These are phyloP conservation scores for Magallana ariakensis DNA, from an alignment of 1,140 invertebrate genomes.

Conservation along the genomic window DNA sequence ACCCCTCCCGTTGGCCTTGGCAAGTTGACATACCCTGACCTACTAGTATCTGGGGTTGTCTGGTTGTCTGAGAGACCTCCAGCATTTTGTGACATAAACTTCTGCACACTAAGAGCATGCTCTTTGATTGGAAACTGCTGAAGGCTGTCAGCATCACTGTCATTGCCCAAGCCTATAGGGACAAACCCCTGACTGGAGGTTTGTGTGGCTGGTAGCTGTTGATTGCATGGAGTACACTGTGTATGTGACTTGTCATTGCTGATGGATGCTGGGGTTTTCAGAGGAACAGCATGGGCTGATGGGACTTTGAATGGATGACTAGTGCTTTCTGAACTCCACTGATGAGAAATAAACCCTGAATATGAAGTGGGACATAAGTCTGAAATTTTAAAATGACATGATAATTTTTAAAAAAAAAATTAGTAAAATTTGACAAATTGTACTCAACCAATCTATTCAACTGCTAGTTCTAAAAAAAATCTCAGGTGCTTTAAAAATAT, in stretches of 20 bases:
- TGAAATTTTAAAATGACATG: neutral
- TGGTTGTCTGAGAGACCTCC: neutral
- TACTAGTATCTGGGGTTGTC: conserved; percentile 50
- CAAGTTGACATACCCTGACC: conserved; percentile 51
- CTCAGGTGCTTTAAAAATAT: no score
- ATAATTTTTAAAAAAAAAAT: no score
- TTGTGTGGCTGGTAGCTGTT: neutral
- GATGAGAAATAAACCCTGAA: neutral
- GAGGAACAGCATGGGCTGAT: neutral
- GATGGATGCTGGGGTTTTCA: neutral
- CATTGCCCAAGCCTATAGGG: neutral
- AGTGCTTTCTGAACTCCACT: neutral
- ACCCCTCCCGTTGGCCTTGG: conserved; percentile 37
- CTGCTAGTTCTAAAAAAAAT: no score
- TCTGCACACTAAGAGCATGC: neutral
- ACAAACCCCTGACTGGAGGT: conserved; percentile 48
- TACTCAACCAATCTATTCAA: no score
- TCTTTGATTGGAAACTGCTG: conserved; percentile 39
- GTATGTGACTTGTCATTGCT: neutral
- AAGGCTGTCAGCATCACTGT: conserved; percentile 40
- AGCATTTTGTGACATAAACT: neutral
- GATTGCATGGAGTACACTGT: neutral
- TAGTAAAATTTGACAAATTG: no score
- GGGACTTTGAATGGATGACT: neutral
- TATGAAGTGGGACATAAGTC: neutral